Percentiles rank a stretch among this genome's conserved stretches.
Conservation (phyloP, 2,113 vertebrate genomes). For the Psittacula cyanocephala region DNA sequence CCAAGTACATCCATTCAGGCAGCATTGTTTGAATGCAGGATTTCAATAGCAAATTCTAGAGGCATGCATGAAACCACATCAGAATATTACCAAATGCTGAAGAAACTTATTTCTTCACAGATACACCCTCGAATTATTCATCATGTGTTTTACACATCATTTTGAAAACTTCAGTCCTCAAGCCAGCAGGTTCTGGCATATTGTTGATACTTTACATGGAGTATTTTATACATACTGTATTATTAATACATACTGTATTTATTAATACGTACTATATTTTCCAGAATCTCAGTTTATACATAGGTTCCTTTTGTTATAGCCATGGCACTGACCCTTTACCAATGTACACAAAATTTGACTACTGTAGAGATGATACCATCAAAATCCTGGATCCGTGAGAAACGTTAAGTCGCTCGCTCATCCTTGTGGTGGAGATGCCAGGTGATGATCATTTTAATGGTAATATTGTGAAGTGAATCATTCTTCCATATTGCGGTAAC, state of each 20-base stretch:
- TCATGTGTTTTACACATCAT: rapidly evolving
- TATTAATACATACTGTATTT: too few relatives aligned
- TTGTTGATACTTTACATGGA: neutral
- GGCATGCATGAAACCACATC: neutral
- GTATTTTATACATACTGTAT: too few relatives aligned
- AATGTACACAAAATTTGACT: neutral
- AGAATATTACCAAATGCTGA: neutral
- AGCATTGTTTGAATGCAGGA: neutral
- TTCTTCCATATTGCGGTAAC: neutral
- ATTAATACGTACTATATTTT: neutral
- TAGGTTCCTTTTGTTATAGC: neutral
- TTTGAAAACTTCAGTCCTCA: neutral
- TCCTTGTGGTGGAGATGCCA: neutral
- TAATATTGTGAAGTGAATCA: neutral
- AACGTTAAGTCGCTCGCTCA: neutral
- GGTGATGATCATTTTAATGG: neutral
- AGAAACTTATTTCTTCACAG: neutral
- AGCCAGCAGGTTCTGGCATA: neutral
- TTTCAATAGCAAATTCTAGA: neutral
- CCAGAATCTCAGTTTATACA: neutral
- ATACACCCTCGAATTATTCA: neutral
- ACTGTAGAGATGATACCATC: neutral
- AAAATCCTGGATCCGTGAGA: neutral
- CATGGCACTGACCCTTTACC: rapidly evolving
- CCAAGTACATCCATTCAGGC: neutral